These are phyloP conservation scores for Catajapyx aquilonaris DNA, from an alignment of 1,140 invertebrate species.

Conservation along the genomic window DNA sequence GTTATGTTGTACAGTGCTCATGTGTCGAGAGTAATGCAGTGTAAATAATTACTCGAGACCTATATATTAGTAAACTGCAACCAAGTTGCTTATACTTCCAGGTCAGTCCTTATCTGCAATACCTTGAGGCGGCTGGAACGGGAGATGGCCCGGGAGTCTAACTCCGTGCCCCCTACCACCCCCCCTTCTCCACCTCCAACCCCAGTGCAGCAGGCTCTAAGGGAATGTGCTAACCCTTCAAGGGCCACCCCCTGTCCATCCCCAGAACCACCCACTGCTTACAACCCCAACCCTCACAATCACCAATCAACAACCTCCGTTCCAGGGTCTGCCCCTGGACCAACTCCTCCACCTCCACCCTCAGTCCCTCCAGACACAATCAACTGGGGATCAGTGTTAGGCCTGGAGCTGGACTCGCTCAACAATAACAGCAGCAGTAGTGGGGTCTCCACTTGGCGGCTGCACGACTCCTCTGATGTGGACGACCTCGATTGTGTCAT, in stretches of 20 bases:
- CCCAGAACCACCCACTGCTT: slow-evolving; percentile 6
- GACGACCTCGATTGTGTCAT: slow-evolving; percentile 13
- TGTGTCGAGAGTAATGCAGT: too few species aligned
- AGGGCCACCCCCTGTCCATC: slow-evolving; percentile 9
- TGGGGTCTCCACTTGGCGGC: too few species aligned
- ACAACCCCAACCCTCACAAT: slow-evolving; percentile 9
- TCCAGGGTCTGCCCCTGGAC: slow-evolving; percentile 10
- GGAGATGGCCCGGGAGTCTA: slow-evolving; percentile 72
- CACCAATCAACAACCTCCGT: slow-evolving; percentile 9
- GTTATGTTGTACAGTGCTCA: too few species aligned
- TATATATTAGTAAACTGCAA: too few species aligned
- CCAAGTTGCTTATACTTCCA: too few species aligned
- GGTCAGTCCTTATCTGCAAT: slow-evolving; percentile 85
- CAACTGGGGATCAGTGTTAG: slow-evolving; percentile 77
- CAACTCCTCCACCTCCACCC: slow-evolving; percentile 7
- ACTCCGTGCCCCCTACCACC: too few species aligned
- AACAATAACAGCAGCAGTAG: too few species aligned
- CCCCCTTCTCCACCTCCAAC: too few species aligned
- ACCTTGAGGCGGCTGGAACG: slow-evolving; percentile 73
- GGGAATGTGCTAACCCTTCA: slow-evolving; percentile 7
- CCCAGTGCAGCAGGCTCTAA: too few species aligned
- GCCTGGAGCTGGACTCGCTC: slow-evolving; percentile 56
- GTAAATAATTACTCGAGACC: too few species aligned
- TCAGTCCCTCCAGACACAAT: too few species aligned
- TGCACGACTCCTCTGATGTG: too few species aligned